These are phyloP conservation scores for Hypolimnas misippus DNA, from an alignment of 2,888 invertebrate species.

Conservation along the genomic window DNA sequence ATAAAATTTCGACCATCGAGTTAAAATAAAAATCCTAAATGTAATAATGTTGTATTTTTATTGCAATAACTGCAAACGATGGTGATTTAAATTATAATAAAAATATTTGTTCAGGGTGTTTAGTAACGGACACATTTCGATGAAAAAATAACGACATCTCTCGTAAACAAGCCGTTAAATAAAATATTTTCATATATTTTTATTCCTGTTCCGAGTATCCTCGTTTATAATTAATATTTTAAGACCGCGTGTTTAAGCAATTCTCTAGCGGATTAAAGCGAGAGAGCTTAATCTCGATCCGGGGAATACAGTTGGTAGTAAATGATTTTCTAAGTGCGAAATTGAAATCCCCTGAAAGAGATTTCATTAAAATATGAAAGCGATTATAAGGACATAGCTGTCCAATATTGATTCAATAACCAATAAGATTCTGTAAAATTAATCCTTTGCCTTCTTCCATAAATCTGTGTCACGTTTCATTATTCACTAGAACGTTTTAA, in stretches of 20 bases:
- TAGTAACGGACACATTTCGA: constrained; percentile 16
- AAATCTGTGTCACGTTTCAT: constrained; percentile 61
- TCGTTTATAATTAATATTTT: constrained; percentile 42
- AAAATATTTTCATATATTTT: constrained; percentile 35
- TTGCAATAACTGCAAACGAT: not conserved
- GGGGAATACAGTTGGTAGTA: constrained; percentile 40
- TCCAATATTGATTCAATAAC: constrained; percentile 60
- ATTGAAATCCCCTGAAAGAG: constrained; percentile 51
- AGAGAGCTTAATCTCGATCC: constrained; percentile 40
- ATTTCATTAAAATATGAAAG: constrained; percentile 56
- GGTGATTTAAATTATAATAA: not conserved
- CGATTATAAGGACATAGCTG: constrained; percentile 48
- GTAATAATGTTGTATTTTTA: too few species aligned
- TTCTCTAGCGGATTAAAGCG: constrained; percentile 43
- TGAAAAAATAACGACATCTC: constrained; percentile 8
- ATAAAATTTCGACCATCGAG: too few species aligned
- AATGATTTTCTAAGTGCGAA: constrained; percentile 43
- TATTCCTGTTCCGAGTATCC: constrained; percentile 22
- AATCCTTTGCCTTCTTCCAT: constrained; percentile 60
- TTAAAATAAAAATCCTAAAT: too few species aligned
- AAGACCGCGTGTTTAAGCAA: constrained; percentile 43
- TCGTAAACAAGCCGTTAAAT: constrained; percentile 25
- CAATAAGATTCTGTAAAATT: constrained; percentile 59
- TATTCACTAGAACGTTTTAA: constrained; percentile 63
- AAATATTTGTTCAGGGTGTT: constrained; percentile 11